A percentile compares a stretch with the other conserved stretches of the same genome.
Evolutionary conservation across 2,888 invertebrate genomes (phyloP).

Genomic region (Pseudoips prasinana): DNA sequence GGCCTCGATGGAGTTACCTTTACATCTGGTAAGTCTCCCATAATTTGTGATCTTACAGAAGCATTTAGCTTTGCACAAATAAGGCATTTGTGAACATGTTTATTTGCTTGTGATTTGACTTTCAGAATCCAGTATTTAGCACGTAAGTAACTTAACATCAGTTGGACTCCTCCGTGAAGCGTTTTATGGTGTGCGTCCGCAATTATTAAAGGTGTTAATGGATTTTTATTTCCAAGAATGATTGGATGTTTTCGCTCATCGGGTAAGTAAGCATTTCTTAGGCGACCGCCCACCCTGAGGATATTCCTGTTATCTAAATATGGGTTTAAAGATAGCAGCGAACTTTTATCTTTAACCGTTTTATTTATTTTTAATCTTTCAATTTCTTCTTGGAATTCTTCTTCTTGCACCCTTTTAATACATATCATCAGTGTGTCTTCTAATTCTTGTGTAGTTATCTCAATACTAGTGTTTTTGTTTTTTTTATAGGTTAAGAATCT

Average conservation of each 20-base stretch:
- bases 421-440: background rate
- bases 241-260: background rate
- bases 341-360: background rate
- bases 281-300: constrained; percentile 4
- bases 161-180: constrained; percentile 2
- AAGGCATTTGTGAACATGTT: background rate
- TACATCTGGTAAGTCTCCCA: constrained; percentile 6
- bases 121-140: constrained; percentile 4
- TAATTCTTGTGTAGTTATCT: constrained; percentile 1
- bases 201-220: background rate
- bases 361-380: background rate
- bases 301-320: constrained; percentile 1
- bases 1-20: constrained; percentile 2
- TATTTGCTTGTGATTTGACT: background rate
- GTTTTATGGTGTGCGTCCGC: background rate
- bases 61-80: constrained; percentile 1
- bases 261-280: background rate
- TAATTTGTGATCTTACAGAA: background rate
- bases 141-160: constrained; percentile 1
- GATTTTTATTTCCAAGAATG: background rate
- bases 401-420: background rate
- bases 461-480: background rate
- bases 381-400: constrained; percentile 1
- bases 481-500: constrained; percentile 3
- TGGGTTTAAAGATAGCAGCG: background rate